phyloP scores from a whole-genome alignment of 2,113 vertebrate species.

The Grus americana region DNA sequence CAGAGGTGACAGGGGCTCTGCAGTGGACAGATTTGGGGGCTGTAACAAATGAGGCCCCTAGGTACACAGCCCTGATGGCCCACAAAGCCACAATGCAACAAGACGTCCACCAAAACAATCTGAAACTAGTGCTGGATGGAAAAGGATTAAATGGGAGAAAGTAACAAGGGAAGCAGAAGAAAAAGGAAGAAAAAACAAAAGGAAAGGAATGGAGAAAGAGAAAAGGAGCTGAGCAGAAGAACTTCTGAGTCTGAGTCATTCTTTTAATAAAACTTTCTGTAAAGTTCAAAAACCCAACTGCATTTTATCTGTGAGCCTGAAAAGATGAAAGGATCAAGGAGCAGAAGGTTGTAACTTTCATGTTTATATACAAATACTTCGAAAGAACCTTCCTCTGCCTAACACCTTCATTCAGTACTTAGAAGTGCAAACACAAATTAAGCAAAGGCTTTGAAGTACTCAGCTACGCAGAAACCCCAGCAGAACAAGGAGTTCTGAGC shows the following conservation, averaged over 20 bases:
- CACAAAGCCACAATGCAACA: background rate
- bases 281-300: slow-evolving; percentile 9
- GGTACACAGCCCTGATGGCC: background rate
- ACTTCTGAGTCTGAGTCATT: slow-evolving; percentile 4
- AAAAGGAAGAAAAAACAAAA: background rate
- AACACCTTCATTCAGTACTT: slow-evolving; percentile 33
- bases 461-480: background rate
- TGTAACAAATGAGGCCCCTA: background rate
- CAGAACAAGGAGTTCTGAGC: slow-evolving; percentile 52
- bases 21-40: background rate
- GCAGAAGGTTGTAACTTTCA: slow-evolving; percentile 62
- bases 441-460: slow-evolving; percentile 51
- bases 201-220: background rate
- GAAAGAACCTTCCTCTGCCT: slow-evolving; percentile 21
- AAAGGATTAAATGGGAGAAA: background rate
- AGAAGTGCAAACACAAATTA: slow-evolving; percentile 62
- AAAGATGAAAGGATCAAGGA: slow-evolving; percentile 53
- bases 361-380: slow-evolving; percentile 53
- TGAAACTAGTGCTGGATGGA: background rate
- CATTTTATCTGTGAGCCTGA: slow-evolving; percentile 44
- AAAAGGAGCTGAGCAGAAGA: background rate
- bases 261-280: slow-evolving; percentile 27
- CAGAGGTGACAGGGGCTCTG: background rate
- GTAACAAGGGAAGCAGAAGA: background rate
- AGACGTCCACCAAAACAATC: background rate